A percentile compares a stretch with the other conserved stretches of the same genome.
phyloP scores from a whole-genome alignment of 2,797 vertebrate genomes.

The Myiothlypis coronata region DNA sequence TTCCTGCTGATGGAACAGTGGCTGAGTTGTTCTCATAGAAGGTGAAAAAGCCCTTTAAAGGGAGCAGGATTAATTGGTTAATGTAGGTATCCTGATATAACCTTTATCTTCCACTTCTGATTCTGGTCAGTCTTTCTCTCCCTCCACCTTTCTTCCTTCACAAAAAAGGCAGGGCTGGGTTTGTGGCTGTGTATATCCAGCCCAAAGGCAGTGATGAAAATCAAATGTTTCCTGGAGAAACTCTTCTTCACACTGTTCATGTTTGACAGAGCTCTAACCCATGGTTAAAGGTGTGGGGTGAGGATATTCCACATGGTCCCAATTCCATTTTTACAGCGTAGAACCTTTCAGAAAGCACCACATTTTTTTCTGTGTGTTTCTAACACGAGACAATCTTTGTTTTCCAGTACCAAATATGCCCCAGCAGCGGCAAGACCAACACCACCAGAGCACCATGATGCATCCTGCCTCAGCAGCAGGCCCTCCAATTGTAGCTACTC shows the following conservation, averaged over 20 bases:
- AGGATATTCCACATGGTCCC: background rate
- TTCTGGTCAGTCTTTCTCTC: background rate
- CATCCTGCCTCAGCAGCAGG: conserved; percentile 93
- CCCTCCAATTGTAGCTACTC: conserved; percentile 91
- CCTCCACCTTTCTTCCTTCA: background rate
- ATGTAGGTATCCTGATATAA: background rate
- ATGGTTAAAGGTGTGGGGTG: background rate
- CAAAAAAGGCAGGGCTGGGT: background rate
- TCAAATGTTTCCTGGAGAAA: background rate
- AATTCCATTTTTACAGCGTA: background rate
- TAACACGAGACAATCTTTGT: background rate
- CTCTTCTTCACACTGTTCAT: background rate
- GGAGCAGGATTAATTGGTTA: background rate
- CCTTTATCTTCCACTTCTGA: background rate
- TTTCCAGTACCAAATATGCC: conserved; percentile 92
- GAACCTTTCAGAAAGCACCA: background rate
- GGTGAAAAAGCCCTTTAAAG: conserved; percentile 1
- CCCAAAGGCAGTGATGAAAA: background rate
- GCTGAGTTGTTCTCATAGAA: background rate
- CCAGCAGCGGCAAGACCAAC: conserved; percentile 96
- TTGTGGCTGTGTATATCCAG: background rate
- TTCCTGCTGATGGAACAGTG: background rate
- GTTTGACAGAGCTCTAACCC: background rate
- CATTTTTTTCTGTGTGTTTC: accelerated
- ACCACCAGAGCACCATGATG: conserved; percentile 96